phyloP scores from a whole-genome alignment of 2,797 vertebrate genomes.

The Pseudomugil gertrudae region DNA sequence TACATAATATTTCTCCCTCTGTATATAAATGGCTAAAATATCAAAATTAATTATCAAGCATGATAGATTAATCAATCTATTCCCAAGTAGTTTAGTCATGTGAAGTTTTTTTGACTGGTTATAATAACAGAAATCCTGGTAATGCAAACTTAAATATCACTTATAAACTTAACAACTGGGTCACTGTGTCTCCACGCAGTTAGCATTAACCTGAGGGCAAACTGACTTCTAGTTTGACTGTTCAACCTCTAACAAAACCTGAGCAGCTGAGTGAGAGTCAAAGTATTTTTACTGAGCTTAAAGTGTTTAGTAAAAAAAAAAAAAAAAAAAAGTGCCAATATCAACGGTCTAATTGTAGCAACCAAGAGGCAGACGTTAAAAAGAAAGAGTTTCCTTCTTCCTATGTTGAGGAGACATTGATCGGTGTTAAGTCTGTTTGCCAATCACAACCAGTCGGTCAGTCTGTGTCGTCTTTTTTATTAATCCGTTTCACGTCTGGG shows the following conservation, averaged over 20 bases:
- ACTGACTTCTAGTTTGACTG: not conserved
- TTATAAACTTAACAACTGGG: not conserved
- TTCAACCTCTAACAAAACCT: not conserved
- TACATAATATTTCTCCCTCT: not conserved
- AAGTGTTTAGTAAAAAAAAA: not conserved
- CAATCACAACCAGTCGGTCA: slow-evolving; percentile 18
- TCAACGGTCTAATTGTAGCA: too few relatives aligned
- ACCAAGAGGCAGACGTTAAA: not conserved
- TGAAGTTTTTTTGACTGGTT: not conserved
- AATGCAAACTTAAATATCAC: not conserved
- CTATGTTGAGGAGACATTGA: slow-evolving; percentile 12
- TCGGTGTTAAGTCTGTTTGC: slow-evolving; percentile 18
- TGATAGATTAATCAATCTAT: too few relatives aligned
- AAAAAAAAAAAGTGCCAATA: too few relatives aligned
- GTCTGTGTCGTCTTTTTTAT: too few relatives aligned
- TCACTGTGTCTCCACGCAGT: not conserved
- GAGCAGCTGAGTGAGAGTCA: not conserved
- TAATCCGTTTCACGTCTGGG: accelerated
- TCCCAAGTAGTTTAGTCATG: not conserved
- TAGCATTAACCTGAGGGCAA: not conserved
- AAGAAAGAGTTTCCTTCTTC: not conserved
- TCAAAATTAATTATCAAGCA: not conserved
- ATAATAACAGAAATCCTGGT: not conserved
- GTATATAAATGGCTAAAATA: not conserved
- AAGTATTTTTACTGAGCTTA: not conserved